Percentiles rank a stretch among this genome's conserved stretches.
Evolutionary conservation across 2,797 vertebrate species (phyloP).

Genomic region (Xenopus petersii): DNA sequence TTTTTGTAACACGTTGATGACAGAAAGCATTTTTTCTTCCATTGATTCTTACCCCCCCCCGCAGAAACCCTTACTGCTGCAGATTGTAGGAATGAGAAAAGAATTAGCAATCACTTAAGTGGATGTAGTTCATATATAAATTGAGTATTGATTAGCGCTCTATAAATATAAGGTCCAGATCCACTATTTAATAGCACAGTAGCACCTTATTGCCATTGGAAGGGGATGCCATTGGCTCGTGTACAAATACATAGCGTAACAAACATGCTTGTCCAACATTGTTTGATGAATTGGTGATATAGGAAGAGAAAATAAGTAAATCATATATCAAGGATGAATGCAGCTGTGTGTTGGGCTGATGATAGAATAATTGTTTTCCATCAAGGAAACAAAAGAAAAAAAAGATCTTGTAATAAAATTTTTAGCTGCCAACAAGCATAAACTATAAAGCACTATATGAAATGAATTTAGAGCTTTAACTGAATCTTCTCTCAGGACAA

Average conservation of each 20-base stretch:
- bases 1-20: background rate
- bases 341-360: conserved; percentile 58
- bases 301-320: conserved; percentile 48
- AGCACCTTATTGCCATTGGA: background rate
- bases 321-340: conserved; percentile 51
- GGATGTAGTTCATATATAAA: background rate
- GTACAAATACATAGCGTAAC: conserved; percentile 9
- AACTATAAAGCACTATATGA: conserved; percentile 74
- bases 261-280: conserved; percentile 27
- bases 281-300: conserved; percentile 33
- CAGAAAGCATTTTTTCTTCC: background rate
- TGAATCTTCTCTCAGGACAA: conserved; percentile 77
- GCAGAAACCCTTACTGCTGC: background rate
- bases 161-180: background rate
- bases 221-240: conserved; percentile 4
- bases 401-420: conserved; percentile 75
- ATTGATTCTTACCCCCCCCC: background rate
- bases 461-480: conserved; percentile 76
- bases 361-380: conserved; percentile 67
- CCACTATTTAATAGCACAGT: background rate
- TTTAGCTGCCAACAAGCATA: conserved; percentile 72
- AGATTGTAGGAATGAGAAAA: conserved; percentile 4
- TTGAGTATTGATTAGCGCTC: background rate
- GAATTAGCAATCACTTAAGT: conserved; percentile 13
- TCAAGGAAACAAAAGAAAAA: conserved; percentile 60